phyloP scores from a whole-genome alignment of 2,113 vertebrate genomes.

The Elachura formosa region DNA sequence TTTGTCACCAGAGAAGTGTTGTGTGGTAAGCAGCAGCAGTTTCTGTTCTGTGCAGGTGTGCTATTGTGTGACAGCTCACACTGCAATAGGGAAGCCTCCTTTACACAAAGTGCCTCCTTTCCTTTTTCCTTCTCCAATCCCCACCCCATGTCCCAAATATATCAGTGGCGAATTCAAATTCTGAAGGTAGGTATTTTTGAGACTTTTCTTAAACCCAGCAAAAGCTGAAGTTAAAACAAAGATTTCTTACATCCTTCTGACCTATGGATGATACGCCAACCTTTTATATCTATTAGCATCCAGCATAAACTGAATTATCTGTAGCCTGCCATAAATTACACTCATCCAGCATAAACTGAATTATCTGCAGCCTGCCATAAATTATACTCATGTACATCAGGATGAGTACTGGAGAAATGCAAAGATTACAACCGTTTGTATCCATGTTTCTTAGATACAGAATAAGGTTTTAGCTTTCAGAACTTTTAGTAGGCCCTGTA shows the following conservation, averaged over 20 bases:
- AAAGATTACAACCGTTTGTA: background rate
- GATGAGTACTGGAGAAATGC: background rate
- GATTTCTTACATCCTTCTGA: background rate
- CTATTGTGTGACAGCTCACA: background rate
- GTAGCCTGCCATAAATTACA: background rate
- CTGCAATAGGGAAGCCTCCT: background rate
- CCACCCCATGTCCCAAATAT: accelerated
- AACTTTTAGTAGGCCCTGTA: slow-evolving; percentile 1
- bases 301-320: background rate
- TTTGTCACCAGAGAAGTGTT: background rate
- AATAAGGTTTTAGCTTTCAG: background rate
- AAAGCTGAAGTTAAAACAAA: background rate
- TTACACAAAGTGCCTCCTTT: background rate
- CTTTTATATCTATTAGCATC: background rate
- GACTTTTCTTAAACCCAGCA: background rate
- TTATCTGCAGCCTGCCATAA: background rate
- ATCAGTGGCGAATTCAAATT: background rate
- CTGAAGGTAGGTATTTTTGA: background rate
- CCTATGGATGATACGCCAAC: background rate
- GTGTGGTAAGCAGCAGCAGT: background rate
- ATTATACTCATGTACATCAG: background rate
- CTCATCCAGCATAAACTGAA: background rate
- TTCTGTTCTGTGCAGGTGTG: background rate
- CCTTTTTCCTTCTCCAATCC: too few relatives aligned
- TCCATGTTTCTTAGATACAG: background rate